Percentiles rank a stretch among this genome's conserved stretches.
Evolutionary conservation across 2,797 vertebrate genomes (phyloP).

Genomic region (Margarornis squamiger): DNA sequence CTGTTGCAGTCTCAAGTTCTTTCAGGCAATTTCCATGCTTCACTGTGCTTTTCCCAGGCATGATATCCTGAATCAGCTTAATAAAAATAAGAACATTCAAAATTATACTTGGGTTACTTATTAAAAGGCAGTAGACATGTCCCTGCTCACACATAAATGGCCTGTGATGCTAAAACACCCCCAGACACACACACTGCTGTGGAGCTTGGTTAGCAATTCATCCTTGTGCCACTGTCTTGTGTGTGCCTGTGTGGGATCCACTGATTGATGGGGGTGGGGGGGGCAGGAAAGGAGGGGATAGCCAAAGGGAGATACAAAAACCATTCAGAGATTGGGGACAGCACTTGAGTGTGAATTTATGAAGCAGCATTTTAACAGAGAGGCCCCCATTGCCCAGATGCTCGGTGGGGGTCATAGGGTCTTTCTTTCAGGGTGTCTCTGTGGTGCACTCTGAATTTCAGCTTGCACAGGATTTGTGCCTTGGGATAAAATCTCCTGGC

Average conservation of each 20-base stretch:
- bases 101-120: background rate
- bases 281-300: background rate
- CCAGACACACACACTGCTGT: background rate
- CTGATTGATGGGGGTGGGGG: background rate
- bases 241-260: background rate
- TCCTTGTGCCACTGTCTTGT: background rate
- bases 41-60: constrained; percentile 30
- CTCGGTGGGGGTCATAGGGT: background rate
- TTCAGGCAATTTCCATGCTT: constrained; percentile 50
- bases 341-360: background rate
- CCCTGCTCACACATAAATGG: background rate
- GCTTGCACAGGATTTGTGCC: background rate
- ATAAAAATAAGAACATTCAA: constrained; percentile 4
- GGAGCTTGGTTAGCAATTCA: background rate
- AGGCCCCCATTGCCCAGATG: background rate
- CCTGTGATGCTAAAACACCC: background rate
- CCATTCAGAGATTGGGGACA: background rate
- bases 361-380: background rate
- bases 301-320: background rate
- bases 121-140: background rate
- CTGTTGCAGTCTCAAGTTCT: constrained; percentile 43
- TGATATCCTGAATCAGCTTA: background rate
- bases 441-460: background rate
- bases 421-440: background rate
- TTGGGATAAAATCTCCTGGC: background rate